Conservation (phyloP, 2,888 invertebrate genomes). For the Diachrysia chrysitis region DNA sequence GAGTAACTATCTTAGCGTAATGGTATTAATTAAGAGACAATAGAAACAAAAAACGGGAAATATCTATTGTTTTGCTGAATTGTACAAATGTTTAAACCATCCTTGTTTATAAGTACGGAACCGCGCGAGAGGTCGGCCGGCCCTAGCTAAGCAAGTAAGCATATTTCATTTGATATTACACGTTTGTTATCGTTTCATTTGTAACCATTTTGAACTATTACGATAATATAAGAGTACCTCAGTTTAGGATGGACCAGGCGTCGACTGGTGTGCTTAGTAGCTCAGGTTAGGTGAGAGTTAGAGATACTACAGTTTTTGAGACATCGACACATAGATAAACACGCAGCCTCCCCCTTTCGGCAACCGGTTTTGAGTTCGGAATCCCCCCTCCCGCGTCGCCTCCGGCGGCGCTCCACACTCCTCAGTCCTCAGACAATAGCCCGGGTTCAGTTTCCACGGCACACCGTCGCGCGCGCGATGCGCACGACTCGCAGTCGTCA, state of each 20-base stretch:
- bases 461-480: conserved; percentile 67
- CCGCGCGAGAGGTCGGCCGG: conserved; percentile 82
- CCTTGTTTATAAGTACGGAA: conserved; percentile 77
- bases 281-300: conserved; percentile 82
- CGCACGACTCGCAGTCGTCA: conserved; percentile 84
- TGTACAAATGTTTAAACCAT: conserved; percentile 81
- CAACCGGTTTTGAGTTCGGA: conserved; percentile 78
- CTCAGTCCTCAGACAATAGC: conserved; percentile 81
- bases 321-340: conserved; percentile 84
- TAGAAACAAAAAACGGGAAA: conserved; percentile 74
- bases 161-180: conserved; percentile 87
- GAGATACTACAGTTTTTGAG: conserved; percentile 80
- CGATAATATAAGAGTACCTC: conserved; percentile 87
- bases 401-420: conserved; percentile 60
- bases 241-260: conserved; percentile 89
- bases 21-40: conserved; percentile 84
- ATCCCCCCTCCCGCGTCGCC: conserved; percentile 66
- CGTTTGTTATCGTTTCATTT: conserved; percentile 88
- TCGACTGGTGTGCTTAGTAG: conserved; percentile 87
- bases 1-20: conserved; percentile 86
- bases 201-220: conserved; percentile 88
- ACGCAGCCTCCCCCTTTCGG: conserved; percentile 79
- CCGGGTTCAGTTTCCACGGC: conserved; percentile 82
- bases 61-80: conserved; percentile 84
- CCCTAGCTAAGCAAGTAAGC: conserved; percentile 88